Percentiles rank a stretch among this genome's conserved stretches.
Evolutionary conservation across 92 coral and sea anemone genomes (phyloP).

Genomic region (Epizoanthus illoricatus): DNA sequence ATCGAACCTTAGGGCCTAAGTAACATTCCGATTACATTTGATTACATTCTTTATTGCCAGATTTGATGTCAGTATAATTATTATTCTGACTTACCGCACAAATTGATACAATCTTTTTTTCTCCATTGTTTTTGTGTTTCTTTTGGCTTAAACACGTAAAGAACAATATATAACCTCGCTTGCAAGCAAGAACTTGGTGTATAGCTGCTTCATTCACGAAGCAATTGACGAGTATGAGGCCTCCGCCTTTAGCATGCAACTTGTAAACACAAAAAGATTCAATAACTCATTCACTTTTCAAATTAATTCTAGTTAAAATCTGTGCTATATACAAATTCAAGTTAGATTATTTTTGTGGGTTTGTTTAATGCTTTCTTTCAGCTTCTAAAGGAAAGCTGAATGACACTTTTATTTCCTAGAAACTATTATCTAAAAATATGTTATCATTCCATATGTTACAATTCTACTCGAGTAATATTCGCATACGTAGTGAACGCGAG

Average conservation of each 20-base stretch:
- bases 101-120: slow-evolving; percentile 41
- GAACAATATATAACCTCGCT: slow-evolving; percentile 19
- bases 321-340: background rate
- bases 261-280: too few relatives aligned
- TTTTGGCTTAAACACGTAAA: background rate
- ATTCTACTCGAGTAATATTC: too few relatives aligned
- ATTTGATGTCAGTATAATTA: slow-evolving; percentile 19
- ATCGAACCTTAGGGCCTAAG: too few relatives aligned
- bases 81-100: slow-evolving; percentile 40
- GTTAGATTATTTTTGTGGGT: background rate
- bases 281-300: too few relatives aligned
- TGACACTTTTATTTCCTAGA: too few relatives aligned
- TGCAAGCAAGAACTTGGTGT: background rate
- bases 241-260: background rate
- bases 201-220: slow-evolving; percentile 24
- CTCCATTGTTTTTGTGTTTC: slow-evolving; percentile 17
- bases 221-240: background rate
- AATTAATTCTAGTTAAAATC: background rate
- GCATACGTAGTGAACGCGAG: too few relatives aligned
- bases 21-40: background rate
- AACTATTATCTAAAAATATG: too few relatives aligned
- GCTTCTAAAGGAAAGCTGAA: background rate
- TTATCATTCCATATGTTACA: too few relatives aligned
- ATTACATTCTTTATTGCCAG: background rate
- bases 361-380: background rate